Conservation (phyloP, 2,113 vertebrate genomes). For the Stomatorhinus ivindoensis region DNA sequence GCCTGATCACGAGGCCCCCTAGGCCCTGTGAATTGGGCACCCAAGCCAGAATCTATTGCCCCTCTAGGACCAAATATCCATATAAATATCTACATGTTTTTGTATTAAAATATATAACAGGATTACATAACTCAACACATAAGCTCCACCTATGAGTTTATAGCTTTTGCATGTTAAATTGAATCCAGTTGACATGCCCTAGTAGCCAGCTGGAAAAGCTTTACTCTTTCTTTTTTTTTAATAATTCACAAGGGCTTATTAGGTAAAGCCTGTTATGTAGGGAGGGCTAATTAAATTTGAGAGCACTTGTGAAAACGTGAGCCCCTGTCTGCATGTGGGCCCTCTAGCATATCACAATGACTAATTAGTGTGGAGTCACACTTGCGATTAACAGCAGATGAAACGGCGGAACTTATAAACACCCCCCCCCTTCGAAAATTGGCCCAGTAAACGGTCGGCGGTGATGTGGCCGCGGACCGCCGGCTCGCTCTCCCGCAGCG, state of each 20-base stretch:
- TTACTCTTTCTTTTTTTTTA: not conserved
- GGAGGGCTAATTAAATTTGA: slow-evolving; percentile 21
- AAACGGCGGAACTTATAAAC: not conserved
- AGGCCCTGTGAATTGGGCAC: not conserved
- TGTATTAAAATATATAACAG: not conserved
- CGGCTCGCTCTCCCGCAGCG: not conserved
- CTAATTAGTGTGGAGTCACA: slow-evolving; percentile 9
- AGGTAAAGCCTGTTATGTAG: not conserved
- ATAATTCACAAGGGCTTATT: not conserved
- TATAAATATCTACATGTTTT: not conserved
- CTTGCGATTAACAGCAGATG: slow-evolving; percentile 17
- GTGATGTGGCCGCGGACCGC: not conserved
- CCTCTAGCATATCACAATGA: not conserved
- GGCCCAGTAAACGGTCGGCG: not conserved
- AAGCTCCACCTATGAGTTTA: not conserved
- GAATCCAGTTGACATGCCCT: not conserved
- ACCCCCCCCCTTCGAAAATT: not conserved
- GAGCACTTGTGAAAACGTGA: slow-evolving; percentile 12
- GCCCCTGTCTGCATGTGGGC: not conserved
- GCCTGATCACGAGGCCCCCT: not conserved
- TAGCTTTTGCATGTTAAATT: not conserved
- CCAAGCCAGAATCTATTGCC: not conserved
- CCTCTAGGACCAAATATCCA: not conserved
- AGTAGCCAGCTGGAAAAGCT: not conserved
- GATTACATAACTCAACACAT: not conserved